Evolutionary conservation across 2,113 vertebrate genomes (phyloP).

Genomic region (Pitta sordida): DNA sequence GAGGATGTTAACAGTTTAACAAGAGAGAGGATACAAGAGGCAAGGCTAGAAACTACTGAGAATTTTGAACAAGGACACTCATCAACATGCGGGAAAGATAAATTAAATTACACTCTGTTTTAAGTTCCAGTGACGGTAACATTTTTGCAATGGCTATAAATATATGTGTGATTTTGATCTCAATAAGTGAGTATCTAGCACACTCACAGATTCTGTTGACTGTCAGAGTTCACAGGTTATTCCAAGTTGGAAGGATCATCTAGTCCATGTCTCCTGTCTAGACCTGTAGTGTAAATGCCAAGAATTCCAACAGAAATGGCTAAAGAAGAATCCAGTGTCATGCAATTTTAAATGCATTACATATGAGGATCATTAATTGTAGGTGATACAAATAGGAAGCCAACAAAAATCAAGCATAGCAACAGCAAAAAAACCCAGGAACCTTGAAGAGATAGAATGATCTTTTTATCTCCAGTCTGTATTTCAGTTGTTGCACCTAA

Average conservation of each 20-base stretch:
- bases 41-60: background rate
- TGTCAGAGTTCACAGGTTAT: too few relatives aligned
- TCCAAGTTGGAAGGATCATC: too few relatives aligned
- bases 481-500: background rate
- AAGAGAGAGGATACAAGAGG: background rate
- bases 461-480: background rate
- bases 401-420: background rate
- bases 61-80: background rate
- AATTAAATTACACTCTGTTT: background rate
- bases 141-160: background rate
- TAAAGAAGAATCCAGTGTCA: background rate
- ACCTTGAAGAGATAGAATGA: background rate
- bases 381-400: background rate
- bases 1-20: background rate
- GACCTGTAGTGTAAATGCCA: background rate
- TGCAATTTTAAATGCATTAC: background rate
- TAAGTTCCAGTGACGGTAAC: background rate
- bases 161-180: background rate
- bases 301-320: background rate
- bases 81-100: background rate
- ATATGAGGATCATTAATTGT: background rate
- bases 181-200: background rate
- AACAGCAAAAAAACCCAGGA: background rate
- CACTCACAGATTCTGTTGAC: background rate
- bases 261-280: background rate